Evolutionary conservation across 1,140 invertebrate species (phyloP), one percentile per base, ranked within the genome.

Genomic region (Drosophila repleta): DNA sequence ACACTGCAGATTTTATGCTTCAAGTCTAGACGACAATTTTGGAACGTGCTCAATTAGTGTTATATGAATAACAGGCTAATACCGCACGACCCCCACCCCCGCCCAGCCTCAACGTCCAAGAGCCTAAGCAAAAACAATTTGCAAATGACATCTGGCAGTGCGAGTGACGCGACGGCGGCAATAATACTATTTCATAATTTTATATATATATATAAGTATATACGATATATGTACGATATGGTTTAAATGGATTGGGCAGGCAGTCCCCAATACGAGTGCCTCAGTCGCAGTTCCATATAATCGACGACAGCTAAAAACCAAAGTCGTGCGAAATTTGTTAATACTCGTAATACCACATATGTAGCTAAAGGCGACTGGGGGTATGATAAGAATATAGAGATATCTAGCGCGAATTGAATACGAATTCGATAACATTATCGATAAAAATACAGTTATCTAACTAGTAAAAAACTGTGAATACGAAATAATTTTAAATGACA

Each of bases 11-110:
- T 82, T 85, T 85, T 88, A 85, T 85, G 75, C 78, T 87, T 85
- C 29, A 79, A 74, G 83, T 88, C 83, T 88, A 88, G 83, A 88
- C 83, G 83, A 87, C 83, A 87, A 56, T 79, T 82, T 87, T 88
- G 72, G 83, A 73, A 88, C 83, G 83, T 87, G 83, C 83, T 87
- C 79, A 88, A 83, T 88, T 88, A 83, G 78, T 71, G 60, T 41
- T 51, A 41, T 45, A 57, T 32, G 55, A 57, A 57, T 66, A 26
- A 60, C 49, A 43, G 21, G 49, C 41, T 43, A 67, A 60, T 48
- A 60, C 35, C 48, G 2, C 46, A n/a, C 43, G 17, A n/a, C n/a
- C n/a, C n/a, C 21, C 24, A 17, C 29, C 15, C 4, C 29, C 18
- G 13, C 37, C 17, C 43, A 15, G 17, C 20, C 18, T 3, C 18